A percentile compares a stretch with the other conserved stretches of the same genome.
These are phyloP conservation scores for Cynoglossus semilaevis DNA, from an alignment of 2,113 vertebrate genomes.

Conservation along the genomic window DNA sequence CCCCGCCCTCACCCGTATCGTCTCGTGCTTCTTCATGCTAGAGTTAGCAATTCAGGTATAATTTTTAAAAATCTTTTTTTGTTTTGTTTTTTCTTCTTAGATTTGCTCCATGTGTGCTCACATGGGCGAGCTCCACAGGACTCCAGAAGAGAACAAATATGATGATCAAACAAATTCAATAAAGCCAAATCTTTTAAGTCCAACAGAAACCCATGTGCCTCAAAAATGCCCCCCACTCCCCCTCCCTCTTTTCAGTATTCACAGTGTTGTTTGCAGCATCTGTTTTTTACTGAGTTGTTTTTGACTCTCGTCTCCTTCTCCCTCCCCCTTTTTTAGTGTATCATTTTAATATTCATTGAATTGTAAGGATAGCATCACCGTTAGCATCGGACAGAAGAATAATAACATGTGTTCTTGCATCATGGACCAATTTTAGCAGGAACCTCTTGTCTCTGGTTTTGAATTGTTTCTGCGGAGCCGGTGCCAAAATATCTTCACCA, in stretches of 20 bases:
- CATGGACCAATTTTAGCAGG: no score
- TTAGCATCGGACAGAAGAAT: no score
- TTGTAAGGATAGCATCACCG: no score
- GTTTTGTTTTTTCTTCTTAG: neutral
- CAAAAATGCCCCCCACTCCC: conserved; percentile 48
- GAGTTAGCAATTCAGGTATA: no score
- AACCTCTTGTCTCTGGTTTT: no score
- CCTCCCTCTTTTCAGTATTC: conserved; percentile 68
- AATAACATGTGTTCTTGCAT: no score
- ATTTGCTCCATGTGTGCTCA: conserved; percentile 14
- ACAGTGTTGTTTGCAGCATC: conserved; percentile 51
- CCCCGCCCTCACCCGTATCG: neutral
- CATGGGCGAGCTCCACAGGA: conserved; percentile 11
- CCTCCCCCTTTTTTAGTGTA: conserved; percentile 20
- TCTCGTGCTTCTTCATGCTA: no score
- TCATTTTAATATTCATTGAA: no score
- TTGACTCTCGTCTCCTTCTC: conserved; percentile 27
- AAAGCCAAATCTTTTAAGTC: conserved; percentile 76
- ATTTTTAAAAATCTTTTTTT: conserved; percentile 9
- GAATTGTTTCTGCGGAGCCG: no score
- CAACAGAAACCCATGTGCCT: conserved; percentile 44
- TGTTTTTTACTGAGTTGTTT: conserved; percentile 55
- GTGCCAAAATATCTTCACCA: no score
- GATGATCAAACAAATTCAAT: conserved; percentile 61
- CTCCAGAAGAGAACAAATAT: conserved; percentile 46